Evolutionary conservation across 2,888 invertebrate species (phyloP), one percentile per base, ranked within the genome.

Genomic region (Cerastis rubricosa): DNA sequence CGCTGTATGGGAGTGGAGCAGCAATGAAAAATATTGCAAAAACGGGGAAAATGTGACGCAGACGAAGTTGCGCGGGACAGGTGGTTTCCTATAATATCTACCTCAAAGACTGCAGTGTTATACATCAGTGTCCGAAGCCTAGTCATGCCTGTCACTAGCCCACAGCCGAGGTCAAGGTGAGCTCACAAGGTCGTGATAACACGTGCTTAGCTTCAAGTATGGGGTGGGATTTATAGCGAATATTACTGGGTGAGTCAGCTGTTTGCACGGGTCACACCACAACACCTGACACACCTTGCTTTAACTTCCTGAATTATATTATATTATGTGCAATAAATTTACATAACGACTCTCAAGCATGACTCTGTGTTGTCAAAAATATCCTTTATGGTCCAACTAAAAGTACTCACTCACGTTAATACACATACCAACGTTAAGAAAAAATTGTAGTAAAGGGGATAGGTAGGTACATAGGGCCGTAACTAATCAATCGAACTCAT

Each of bases 121-220:
- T 78, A 68, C 61, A 86, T 75, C 70, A 70, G 54, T 77, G 80
- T 74, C 77, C 64, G 59, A 59, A 29, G 57, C 43, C n/a, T n/a
- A n/a, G 8, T 64, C 43, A 6, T 72, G 72, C 65, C 49, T 75
- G 59, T 63, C 71, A 71, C 61, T 29, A 14, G 49, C 43, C 78
- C 59, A 69, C 12, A 29, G 64, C 6, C 29, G 71, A 69, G 78
- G 86, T 80, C 86, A 85, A 76, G 88, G 86, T 73, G 66, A 81
- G 17, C 43, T 14, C 77, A 22, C 74, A 76, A 81, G 79, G 86
- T 59, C 76, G 29, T 64, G 66, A 66, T 70, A 77, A 65, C 85
- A 74, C 68, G 57, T 69, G 78, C 51, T 74, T 57, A n/a, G 6
- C n/a, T 43, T 14, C 51, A 40, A 17, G 35, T 65, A 68, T 54